Percentiles rank a stretch among this genome's conserved stretches.
These are phyloP conservation scores for Spinus olivaceus DNA, from an alignment of 2,797 vertebrate genomes.

Conservation along the genomic window DNA sequence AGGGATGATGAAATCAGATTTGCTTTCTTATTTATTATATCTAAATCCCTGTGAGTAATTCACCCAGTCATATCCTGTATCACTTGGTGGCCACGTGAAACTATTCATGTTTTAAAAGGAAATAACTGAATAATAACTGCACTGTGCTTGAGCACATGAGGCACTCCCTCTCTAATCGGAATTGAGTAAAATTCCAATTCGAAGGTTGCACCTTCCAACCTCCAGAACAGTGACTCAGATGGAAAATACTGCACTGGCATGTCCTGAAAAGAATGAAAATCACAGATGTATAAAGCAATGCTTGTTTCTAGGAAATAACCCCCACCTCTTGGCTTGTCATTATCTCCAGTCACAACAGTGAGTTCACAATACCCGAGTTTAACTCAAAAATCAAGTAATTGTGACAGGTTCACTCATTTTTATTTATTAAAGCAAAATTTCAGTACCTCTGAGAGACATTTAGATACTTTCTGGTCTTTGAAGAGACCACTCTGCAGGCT, in stretches of 20 bases:
- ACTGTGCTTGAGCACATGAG: neutral
- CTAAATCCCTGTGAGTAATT: constrained; percentile 44
- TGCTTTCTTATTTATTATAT: constrained; percentile 23
- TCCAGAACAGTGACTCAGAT: neutral
- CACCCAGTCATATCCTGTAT: constrained; percentile 51
- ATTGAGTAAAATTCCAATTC: neutral
- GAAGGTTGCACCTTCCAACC: neutral
- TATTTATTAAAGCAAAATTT: neutral
- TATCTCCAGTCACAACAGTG: neutral
- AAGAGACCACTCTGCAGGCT: neutral
- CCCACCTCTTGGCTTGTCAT: neutral
- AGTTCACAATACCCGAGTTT: neutral
- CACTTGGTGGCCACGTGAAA: neutral
- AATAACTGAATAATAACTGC: neutral
- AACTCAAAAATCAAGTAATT: neutral
- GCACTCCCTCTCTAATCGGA: neutral
- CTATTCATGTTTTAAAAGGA: neutral
- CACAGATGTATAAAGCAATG: neutral
- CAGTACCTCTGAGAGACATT: neutral
- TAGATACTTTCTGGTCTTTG: neutral
- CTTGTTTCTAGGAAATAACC: neutral
- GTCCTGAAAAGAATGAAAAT: neutral
- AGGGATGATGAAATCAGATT: neutral
- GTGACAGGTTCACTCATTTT: neutral
- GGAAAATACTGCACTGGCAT: neutral